These are phyloP conservation scores for Heliornis fulica DNA, from an alignment of 2,113 vertebrate genomes.

Conservation along the genomic window DNA sequence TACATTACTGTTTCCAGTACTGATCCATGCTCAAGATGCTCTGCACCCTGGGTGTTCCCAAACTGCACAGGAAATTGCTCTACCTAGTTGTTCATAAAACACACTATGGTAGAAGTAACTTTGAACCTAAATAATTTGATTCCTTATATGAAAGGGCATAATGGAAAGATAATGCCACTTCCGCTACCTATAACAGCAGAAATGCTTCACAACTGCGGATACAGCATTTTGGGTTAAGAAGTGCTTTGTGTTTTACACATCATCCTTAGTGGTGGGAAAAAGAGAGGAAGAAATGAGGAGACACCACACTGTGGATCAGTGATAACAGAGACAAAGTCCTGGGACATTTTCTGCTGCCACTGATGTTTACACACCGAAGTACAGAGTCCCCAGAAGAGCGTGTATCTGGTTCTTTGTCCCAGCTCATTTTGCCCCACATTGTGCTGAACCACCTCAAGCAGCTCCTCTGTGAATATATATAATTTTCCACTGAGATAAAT, in stretches of 20 bases:
- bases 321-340: background rate
- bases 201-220: background rate
- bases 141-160: background rate
- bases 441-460: background rate
- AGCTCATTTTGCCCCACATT: background rate
- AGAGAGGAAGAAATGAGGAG: background rate
- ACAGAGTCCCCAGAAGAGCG: background rate
- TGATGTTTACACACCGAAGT: fast-evolving
- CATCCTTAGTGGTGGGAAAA: background rate
- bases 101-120: background rate
- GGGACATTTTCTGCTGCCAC: background rate
- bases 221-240: background rate
- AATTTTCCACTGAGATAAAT: conserved; percentile 30
- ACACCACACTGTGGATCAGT: background rate
- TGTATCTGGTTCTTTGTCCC: background rate
- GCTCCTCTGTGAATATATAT: background rate
- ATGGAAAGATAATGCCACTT: background rate
- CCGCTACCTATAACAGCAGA: background rate
- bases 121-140: background rate
- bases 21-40: background rate
- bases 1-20: background rate
- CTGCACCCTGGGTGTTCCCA: background rate
- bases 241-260: fast-evolving
- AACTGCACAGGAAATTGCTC: background rate
- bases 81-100: background rate